Conservation (phyloP, 2,797 vertebrate species). For the Sebastes kiyomatsui region DNA sequence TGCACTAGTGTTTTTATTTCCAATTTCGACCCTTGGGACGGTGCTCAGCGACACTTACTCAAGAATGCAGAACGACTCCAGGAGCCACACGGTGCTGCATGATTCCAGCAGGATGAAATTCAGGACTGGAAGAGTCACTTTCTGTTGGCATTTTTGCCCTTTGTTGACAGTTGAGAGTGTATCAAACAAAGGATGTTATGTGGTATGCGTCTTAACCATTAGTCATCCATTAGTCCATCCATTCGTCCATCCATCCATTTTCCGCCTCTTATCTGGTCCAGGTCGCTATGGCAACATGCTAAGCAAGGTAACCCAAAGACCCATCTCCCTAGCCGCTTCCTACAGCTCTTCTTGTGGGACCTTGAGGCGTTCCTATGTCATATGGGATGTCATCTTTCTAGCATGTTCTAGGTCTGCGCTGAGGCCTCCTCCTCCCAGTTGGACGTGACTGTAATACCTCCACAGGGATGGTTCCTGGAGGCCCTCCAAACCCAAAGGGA, state of each 20-base stretch:
- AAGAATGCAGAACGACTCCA: background rate
- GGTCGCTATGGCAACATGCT: background rate
- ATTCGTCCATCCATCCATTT: background rate
- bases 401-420: background rate
- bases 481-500: background rate
- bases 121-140: background rate
- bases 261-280: background rate
- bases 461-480: background rate
- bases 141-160: background rate
- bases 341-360: too few relatives aligned
- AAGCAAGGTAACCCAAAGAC: background rate
- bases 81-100: background rate
- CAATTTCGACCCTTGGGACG: slow-evolving; percentile 36
- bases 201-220: background rate
- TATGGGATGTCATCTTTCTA: background rate
- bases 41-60: background rate
- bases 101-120: background rate
- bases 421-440: too few relatives aligned
- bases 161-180: rapidly evolving
- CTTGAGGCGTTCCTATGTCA: background rate
- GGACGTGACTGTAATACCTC: background rate
- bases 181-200: background rate
- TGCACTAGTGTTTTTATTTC: slow-evolving; percentile 50
- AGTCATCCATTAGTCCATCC: background rate
- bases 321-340: background rate